Percentiles rank a stretch among this genome's conserved stretches.
Conservation (phyloP, 2,113 vertebrate species). For the Asarcornis scutulata region DNA sequence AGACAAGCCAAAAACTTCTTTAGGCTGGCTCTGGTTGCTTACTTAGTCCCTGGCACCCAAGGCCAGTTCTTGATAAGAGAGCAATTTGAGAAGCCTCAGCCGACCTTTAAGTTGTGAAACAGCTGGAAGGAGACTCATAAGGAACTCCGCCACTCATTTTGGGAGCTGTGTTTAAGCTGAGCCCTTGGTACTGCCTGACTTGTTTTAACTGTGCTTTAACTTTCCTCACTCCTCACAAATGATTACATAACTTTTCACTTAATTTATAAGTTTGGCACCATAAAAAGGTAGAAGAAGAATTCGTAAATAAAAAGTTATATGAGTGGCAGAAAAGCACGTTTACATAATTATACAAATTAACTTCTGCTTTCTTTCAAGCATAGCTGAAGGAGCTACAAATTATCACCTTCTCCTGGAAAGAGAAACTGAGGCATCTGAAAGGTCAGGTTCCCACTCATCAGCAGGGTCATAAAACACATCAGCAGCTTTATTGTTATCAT, state of each 20-base stretch:
- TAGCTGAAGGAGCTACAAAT: background rate
- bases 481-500: conserved; percentile 78
- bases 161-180: too few relatives aligned
- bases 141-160: too few relatives aligned
- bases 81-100: background rate
- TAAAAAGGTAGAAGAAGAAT: background rate
- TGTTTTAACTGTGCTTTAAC: too few relatives aligned
- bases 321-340: background rate
- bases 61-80: background rate
- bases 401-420: conserved; percentile 90
- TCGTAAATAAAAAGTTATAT: background rate
- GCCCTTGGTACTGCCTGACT: too few relatives aligned
- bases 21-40: background rate
- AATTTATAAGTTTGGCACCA: background rate
- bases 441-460: conserved; percentile 96
- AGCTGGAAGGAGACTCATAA: too few relatives aligned
- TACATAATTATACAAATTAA: background rate
- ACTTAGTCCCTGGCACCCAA: background rate
- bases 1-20: background rate
- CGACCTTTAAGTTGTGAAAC: too few relatives aligned
- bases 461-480: conserved; percentile 91
- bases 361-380: background rate
- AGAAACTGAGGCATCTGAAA: conserved; percentile 78
- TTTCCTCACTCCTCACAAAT: background rate
- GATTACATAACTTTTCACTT: background rate